Base-by-base conservation (phyloP, 1,140 invertebrate species). In the Amphibalanus amphitrite region DNA sequence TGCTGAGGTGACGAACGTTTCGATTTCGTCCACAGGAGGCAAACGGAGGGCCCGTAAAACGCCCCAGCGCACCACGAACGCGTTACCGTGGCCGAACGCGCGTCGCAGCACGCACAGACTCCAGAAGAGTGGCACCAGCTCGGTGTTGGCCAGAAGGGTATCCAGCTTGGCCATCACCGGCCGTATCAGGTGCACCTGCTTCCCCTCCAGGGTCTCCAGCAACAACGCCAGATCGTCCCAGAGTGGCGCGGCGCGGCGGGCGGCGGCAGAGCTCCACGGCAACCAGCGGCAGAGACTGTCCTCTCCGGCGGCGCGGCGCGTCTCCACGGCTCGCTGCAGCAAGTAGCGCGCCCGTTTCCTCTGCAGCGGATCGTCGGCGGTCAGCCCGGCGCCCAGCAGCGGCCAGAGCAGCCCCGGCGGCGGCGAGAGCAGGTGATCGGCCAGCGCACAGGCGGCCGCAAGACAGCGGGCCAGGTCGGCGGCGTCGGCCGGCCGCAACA, bases 181-280 rank as follows among this genome's bases (percentile, higher is more conserved):
- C 47, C 80, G 76, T 26, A 86, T 77, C 20, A 87, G 77, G 77
- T 86, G 85, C n/a, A 81, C 81, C 76, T 85, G 85, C 74, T 85
- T 85, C 75, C 86, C 85, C 76, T 87, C 85, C 25, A 86, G 77
- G 29, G 80, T 80, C 76, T 86, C 85, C 38, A 86, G 74, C 28
- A 86, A 76, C 69, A 83, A 74, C 69, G 84, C 81, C 69, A 80
- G 81, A 69, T 80, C 78, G 28, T 79, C 77, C 75, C 77, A 82
- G 10, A 78, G 70, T 28, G 47, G 17, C 13, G 10, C 47, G 6
- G 47, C 47, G 47, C 47, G 47, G 47, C 13, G 10, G 47, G 47
- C 47, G 47, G 10, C 47, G 47, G 47, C 47, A 3, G 47, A 8
- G 13, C 47, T 13, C 47, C 47, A 59, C 47, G 47, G 47, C 47